phyloP scores from a whole-genome alignment of 2,888 invertebrate species.

The Scelioninae gen. 2 region DNA sequence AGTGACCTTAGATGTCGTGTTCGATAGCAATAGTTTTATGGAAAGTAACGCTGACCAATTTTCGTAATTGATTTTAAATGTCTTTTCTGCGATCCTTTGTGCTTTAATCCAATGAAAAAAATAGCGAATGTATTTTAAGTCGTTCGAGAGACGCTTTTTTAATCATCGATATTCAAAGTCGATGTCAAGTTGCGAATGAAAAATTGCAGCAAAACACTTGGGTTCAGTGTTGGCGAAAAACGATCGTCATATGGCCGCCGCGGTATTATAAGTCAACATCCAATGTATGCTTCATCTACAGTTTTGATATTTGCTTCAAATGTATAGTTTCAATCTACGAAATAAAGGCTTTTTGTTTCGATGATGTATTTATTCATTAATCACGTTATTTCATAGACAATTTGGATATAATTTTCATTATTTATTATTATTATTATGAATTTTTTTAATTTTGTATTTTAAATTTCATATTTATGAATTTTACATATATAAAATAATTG shows the following conservation, averaged over 20 bases:
- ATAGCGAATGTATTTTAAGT: slow-evolving; percentile 4
- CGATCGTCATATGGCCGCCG: slow-evolving; percentile 6
- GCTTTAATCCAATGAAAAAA: slow-evolving; percentile 39
- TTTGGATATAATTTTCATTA: background rate
- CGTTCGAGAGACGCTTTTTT: slow-evolving; percentile 25
- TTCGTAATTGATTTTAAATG: slow-evolving; percentile 35
- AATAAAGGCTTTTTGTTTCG: no score
- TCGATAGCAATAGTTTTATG: slow-evolving; percentile 27
- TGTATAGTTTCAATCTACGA: no score
- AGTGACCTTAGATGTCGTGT: slow-evolving; percentile 2
- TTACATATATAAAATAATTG: no score
- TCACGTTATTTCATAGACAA: no score
- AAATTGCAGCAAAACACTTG: slow-evolving; percentile 37
- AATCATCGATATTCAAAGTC: slow-evolving; percentile 43
- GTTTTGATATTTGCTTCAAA: background rate
- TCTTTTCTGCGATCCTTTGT: slow-evolving; percentile 6
- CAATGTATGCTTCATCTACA: background rate
- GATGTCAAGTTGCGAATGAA: slow-evolving; percentile 28
- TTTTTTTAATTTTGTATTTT: no score
- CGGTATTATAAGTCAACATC: slow-evolving; percentile 12
- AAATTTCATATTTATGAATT: no score
- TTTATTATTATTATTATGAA: no score
- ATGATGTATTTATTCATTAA: no score
- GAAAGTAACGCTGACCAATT: slow-evolving; percentile 18
- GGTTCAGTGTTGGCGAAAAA: slow-evolving; percentile 9